Evolutionary conservation across 2,797 vertebrate species (phyloP).

Genomic region (Chelon labrosus): DNA sequence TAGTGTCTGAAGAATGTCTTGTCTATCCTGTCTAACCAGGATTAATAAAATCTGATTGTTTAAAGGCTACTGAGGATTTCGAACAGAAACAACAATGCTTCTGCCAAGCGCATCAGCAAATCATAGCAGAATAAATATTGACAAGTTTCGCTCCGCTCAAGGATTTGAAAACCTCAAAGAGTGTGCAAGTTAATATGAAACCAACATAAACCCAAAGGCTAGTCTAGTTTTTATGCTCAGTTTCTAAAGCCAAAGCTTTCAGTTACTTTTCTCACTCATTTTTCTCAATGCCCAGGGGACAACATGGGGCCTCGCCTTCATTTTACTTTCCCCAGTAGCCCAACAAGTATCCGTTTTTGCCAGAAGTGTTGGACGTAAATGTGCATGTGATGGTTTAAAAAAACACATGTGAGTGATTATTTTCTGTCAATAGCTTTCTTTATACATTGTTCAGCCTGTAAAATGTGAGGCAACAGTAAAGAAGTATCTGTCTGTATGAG

Average conservation of each 20-base stretch:
- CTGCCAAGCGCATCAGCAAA: background rate
- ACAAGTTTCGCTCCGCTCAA: background rate
- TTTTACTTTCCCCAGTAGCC: no score
- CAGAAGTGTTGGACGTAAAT: background rate
- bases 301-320: no score
- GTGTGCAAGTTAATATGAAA: background rate
- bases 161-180: background rate
- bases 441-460: background rate
- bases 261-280: no score
- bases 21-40: background rate
- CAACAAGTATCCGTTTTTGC: no score
- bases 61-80: background rate
- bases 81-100: background rate
- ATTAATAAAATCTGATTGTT: no score
- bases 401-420: background rate
- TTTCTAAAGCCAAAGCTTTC: no score
- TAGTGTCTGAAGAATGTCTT: background rate
- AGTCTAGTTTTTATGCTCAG: no score
- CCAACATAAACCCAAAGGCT: no score
- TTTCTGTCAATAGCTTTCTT: background rate
- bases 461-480: background rate
- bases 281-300: no score
- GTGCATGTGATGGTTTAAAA: background rate
- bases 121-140: background rate
- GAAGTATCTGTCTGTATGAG: background rate